phyloP scores from a whole-genome alignment of 1,140 invertebrate genomes.

The Rhizoglyphus robini region DNA sequence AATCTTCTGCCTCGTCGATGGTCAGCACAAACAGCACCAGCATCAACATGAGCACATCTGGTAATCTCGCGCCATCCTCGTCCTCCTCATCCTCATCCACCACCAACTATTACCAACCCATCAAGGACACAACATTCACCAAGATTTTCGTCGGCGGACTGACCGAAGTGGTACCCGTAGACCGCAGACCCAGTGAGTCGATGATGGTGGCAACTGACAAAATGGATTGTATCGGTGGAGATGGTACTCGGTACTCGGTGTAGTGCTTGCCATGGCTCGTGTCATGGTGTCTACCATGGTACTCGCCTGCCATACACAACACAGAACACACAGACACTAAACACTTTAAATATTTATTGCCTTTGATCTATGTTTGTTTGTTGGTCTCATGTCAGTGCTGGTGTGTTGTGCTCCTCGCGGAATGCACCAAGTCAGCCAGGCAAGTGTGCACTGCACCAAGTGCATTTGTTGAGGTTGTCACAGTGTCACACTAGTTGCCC shows the following conservation, averaged over 20 bases:
- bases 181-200: conserved; percentile 90
- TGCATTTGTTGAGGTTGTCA: neutral
- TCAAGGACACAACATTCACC: conserved; percentile 94
- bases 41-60: neutral
- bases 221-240: too few relatives aligned
- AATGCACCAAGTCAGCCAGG: neutral
- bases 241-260: neutral
- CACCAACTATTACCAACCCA: conserved; percentile 23
- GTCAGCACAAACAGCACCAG: neutral
- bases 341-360: conserved; percentile 11
- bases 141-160: conserved; percentile 95
- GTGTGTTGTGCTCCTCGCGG: neutral
- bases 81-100: neutral
- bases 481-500: neutral
- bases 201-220: too few relatives aligned
- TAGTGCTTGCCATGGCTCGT: neutral
- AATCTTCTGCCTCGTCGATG: neutral
- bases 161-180: conserved; percentile 87
- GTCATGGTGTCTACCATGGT: too few relatives aligned
- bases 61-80: neutral
- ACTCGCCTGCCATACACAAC: neutral
- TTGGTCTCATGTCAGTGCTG: neutral
- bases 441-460: neutral
- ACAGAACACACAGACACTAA: too few relatives aligned
- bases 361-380: neutral